Evolutionary conservation across 2,113 vertebrate species (phyloP).

Genomic region (Ellobius talpinus): DNA sequence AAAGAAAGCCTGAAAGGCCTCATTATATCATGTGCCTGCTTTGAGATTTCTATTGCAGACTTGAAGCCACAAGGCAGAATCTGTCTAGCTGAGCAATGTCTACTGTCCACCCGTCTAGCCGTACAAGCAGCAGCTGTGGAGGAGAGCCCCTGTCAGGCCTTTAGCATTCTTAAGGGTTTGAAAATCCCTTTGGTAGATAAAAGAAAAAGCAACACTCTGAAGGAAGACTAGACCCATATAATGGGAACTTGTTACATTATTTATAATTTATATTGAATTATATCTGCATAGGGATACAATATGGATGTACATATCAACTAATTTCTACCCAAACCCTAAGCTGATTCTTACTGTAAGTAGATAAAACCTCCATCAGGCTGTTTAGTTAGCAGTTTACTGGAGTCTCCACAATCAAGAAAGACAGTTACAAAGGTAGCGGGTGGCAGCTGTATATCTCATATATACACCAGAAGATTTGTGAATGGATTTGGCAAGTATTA

Average conservation of each 20-base stretch:
- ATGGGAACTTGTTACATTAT: neutral
- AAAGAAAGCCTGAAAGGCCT: neutral
- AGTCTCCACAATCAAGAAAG: neutral
- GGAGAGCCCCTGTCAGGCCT: neutral
- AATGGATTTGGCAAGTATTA: neutral
- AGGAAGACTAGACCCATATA: neutral
- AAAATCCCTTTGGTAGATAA: neutral
- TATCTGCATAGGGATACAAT: neutral
- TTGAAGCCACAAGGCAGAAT: neutral
- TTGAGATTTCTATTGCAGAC: neutral
- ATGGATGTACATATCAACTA: neutral
- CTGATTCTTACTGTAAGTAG: neutral
- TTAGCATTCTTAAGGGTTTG: neutral
- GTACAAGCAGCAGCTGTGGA: neutral
- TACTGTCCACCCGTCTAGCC: too few species aligned
- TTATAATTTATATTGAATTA: neutral
- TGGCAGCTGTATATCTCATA: neutral
- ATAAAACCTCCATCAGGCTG: neutral
- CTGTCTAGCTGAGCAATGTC: neutral
- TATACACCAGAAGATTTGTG: neutral
- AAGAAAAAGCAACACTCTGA: slow-evolving; percentile 15
- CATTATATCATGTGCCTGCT: neutral
- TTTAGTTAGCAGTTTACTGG: neutral
- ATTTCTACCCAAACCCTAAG: neutral
- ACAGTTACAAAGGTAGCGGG: neutral